phyloP scores from a whole-genome alignment of 35 echinoderm and acorn worm species.

The Lytechinus variegatus region DNA sequence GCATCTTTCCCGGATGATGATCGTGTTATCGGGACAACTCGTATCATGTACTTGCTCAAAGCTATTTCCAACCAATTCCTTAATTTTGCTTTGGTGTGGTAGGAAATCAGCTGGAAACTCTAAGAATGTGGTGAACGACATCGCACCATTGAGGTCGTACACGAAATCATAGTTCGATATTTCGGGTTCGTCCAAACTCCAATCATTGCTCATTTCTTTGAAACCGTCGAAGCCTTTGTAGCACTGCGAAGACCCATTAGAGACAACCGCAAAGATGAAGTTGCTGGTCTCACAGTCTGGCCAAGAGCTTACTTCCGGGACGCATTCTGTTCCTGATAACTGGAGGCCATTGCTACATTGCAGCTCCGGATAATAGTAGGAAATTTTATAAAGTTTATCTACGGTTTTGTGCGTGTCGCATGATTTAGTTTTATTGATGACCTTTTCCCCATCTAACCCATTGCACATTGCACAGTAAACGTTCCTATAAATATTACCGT shows the following conservation, averaged over 20 bases:
- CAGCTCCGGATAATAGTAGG: background rate
- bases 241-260: background rate
- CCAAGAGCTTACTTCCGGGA: background rate
- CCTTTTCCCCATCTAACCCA: background rate
- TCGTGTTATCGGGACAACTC: background rate
- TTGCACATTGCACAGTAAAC: background rate
- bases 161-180: background rate
- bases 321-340: background rate
- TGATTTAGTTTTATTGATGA: no score
- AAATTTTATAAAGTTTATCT: background rate
- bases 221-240: background rate
- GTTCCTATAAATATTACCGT: background rate
- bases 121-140: background rate
- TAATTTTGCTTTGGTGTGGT: background rate
- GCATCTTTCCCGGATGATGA: background rate
- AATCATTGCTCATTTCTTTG: background rate
- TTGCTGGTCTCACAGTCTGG: background rate
- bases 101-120: background rate
- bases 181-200: background rate
- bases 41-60: background rate
- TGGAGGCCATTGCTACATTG: background rate
- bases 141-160: no score
- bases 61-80: background rate
- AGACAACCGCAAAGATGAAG: background rate
- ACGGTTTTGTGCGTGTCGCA: no score